These are phyloP conservation scores for Pituophis catenifer DNA, from an alignment of 2,113 vertebrate genomes.

Conservation along the genomic window DNA sequence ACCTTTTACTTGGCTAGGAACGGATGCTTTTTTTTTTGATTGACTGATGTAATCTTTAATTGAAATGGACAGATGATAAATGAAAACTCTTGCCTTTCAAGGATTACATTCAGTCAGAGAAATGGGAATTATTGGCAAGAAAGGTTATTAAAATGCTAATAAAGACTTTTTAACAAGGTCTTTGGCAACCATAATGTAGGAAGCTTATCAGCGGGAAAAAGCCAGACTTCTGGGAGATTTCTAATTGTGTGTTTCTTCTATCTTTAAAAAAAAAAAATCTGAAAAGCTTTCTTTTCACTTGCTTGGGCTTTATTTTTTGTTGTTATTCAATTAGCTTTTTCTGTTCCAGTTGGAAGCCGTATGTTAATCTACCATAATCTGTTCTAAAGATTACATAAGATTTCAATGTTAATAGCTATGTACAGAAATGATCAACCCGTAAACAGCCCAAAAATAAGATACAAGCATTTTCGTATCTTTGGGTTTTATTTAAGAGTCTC, in stretches of 20 bases:
- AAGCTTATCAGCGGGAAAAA: background rate
- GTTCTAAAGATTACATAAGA: background rate
- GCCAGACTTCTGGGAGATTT: background rate
- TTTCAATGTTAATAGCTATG: background rate
- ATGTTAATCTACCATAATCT: background rate
- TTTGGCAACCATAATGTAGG: background rate
- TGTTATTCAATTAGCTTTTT: background rate
- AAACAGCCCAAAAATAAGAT: background rate
- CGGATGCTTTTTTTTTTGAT: background rate
- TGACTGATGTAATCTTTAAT: conserved; percentile 23
- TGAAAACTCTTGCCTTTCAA: conserved; percentile 1
- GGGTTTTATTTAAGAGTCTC: background rate
- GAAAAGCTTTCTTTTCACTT: background rate
- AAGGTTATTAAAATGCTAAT: conserved; percentile 29
- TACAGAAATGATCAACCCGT: background rate
- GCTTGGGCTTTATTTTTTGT: background rate
- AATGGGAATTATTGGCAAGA: background rate
- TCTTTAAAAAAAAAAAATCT: background rate
- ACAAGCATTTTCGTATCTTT: background rate
- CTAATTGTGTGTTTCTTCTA: background rate
- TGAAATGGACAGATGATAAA: conserved; percentile 19
- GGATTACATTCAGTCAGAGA: conserved; percentile 25
- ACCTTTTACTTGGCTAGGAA: background rate
- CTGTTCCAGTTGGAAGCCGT: background rate
- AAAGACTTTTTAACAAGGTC: background rate